Evolutionary conservation across 2,797 vertebrate species (phyloP), one percentile per base, ranked within the genome.

Genomic region (Myripristis jacobus): DNA sequence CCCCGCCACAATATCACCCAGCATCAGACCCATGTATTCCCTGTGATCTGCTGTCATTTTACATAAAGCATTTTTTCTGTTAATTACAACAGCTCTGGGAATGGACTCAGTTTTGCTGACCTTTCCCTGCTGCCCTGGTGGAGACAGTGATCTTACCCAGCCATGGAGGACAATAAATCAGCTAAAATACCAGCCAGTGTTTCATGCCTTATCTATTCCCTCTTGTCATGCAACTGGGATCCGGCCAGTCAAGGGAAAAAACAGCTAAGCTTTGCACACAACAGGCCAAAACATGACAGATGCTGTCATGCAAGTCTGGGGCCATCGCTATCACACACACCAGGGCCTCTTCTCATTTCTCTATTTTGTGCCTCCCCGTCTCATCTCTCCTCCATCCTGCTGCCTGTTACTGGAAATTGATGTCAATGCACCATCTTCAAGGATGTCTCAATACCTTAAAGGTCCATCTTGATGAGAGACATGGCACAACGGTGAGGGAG

Each of bases 151-250:
- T 90, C 82, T 74, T 6, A 22, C 51, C 64, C 67, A 69, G 80
- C 60, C 66, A 25, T 19, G 57, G 61, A 68, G 67, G 74, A 91
- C 69, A 89, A 86, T 72, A 82, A 72, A 86, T 66, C 29, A 65
- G 48, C 76, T 70, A 68, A 91, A 91, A 92, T 91, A 92, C 88
- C 90, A 92, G 74, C 80, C 85, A 74, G 74, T 51, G 46, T 84
- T 84, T 83, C 70, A 55, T 25, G 72, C 66, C 75, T 89, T 91
- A 90, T 93, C 90, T 84, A 9, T 60, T 79, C 59, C 51, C 24
- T 56, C 57, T 70, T 75, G 60, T 48, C 13, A 38, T 41, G 66
- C 73, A 71, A 85, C 73, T 38, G 2, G 31, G 70, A 65, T 53
- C 50, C 43, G 63, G 38, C 36, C 7, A 11, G 73, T 81, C 74